A percentile compares a stretch with the other conserved stretches of the same genome.
Evolutionary conservation across 2,888 invertebrate genomes (phyloP).

Genomic region (Galeopsomyia nigrocyanea): DNA sequence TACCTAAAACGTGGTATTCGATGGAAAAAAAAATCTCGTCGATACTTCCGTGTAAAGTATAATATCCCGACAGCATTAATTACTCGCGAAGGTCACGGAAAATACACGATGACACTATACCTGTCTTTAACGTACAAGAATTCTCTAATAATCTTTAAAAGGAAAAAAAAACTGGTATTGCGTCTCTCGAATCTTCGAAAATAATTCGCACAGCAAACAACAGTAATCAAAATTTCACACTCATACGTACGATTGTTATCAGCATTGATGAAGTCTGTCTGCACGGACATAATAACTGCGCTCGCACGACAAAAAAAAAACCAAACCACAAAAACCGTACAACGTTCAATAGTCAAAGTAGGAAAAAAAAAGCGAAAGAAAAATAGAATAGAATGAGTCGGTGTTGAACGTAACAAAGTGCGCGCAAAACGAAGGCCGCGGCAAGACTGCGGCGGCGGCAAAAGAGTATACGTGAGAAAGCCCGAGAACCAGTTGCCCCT

Average conservation of each 20-base stretch:
- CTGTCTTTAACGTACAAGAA: no score
- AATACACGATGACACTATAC: no score
- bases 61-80: no score
- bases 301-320: background rate
- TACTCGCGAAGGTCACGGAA: no score
- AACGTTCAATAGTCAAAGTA: no score
- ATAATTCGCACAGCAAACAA: background rate
- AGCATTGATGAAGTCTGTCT: slow-evolving; percentile 11
- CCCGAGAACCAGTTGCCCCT: slow-evolving; percentile 18
- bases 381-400: no score
- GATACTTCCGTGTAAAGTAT: no score
- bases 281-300: slow-evolving; percentile 30
- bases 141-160: no score
- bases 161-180: no score
- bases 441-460: slow-evolving; percentile 28
- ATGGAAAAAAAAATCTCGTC: no score
- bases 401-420: background rate
- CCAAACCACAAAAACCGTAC: background rate
- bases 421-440: slow-evolving; percentile 17
- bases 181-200: background rate
- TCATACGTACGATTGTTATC: slow-evolving; percentile 39
- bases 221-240: background rate
- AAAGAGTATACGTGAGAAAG: background rate
- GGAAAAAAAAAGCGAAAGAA: no score
- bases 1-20: no score